Evolutionary conservation across 2,888 invertebrate species (phyloP), one percentile per base, ranked within the genome.

Genomic region (Formica aserva): DNA sequence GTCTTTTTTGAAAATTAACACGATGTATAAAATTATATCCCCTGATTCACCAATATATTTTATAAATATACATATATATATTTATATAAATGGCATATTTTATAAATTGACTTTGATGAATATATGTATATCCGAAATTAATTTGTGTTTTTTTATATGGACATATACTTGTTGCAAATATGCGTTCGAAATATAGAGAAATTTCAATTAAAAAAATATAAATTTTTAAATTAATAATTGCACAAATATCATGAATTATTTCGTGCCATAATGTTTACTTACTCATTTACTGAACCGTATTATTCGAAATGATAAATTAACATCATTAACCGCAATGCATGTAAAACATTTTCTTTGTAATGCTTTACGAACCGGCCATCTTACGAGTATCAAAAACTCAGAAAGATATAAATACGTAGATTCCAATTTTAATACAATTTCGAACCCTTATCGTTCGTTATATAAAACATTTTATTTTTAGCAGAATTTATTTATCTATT

Each of bases 151-250:
- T 35, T 52, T 18, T 13, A 52, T 26, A 52, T 66, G 8, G 65
- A 76, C 52, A n/a, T 26, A 13, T 52, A 22, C 18, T 65, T 18
- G 41, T 32, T 63, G 32, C 32, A 63, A 63, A 75, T 63, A 22
- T 45, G 74, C 62, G n/a, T 18, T 63, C n/a, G n/a, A 66, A 66
- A 38, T 38, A n/a, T 38, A 22, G 15, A 6, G 1, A 35, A 35
- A 8, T 65, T 52, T n/a, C 26, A 65, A 76, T 48, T n/a, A 22
- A 22, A 13, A 65, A 65, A 63, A 76, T 66, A n/a, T 35, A 66
- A 65, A 76, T 22, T 66, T 66, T 52, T 52, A 6, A 52, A 52
- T 52, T 35, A 6, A 48, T 66, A 15, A 52, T 35, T 52, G 52
- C 26, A 32, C 18, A 52, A 18, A 35, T 52, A 29, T 66, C 26